A percentile compares a stretch with the other conserved stretches of the same genome.
Evolutionary conservation across 2,888 invertebrate species (phyloP).

Genomic region (Oscheius onirici): DNA sequence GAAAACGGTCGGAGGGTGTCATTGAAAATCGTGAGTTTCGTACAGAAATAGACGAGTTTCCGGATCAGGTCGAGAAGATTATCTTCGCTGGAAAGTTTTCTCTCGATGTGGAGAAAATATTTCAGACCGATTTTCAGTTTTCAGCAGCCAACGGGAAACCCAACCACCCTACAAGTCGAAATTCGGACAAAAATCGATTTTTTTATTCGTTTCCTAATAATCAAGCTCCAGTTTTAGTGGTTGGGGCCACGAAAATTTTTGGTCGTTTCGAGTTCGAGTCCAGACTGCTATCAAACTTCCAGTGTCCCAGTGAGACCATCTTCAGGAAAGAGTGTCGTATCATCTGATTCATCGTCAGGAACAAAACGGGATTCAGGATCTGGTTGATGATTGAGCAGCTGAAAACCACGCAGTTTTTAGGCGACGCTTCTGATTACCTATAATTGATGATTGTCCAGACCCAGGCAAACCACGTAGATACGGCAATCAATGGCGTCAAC

Average conservation of each 20-base stretch:
- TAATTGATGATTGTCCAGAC: conserved; percentile 28
- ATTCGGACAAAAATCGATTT: too few relatives aligned
- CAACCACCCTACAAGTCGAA: too few relatives aligned
- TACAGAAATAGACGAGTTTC: too few relatives aligned
- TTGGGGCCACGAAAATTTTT: background rate
- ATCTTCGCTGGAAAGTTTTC: too few relatives aligned
- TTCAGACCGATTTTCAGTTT: too few relatives aligned
- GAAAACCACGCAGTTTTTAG: conserved; percentile 14
- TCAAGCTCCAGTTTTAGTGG: conserved; percentile 5
- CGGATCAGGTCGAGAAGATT: too few relatives aligned
- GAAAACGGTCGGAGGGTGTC: too few relatives aligned
- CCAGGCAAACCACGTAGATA: conserved; percentile 19
- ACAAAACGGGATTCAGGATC: conserved; percentile 46
- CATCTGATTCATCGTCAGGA: conserved; percentile 43
- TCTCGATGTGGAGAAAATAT: too few relatives aligned
- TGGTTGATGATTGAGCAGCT: conserved; percentile 50
- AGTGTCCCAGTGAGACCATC: conserved; percentile 9
- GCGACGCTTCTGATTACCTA: background rate
- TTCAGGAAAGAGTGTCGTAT: conserved; percentile 31
- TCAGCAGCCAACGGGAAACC: too few relatives aligned
- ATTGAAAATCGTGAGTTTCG: too few relatives aligned
- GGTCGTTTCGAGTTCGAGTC: background rate
- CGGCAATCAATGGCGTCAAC: conserved; percentile 20
- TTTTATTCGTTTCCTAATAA: background rate
- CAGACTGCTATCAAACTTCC: conserved; percentile 5